Conservation (phyloP, 2,888 invertebrate genomes). For the Xestia sexstrigata region DNA sequence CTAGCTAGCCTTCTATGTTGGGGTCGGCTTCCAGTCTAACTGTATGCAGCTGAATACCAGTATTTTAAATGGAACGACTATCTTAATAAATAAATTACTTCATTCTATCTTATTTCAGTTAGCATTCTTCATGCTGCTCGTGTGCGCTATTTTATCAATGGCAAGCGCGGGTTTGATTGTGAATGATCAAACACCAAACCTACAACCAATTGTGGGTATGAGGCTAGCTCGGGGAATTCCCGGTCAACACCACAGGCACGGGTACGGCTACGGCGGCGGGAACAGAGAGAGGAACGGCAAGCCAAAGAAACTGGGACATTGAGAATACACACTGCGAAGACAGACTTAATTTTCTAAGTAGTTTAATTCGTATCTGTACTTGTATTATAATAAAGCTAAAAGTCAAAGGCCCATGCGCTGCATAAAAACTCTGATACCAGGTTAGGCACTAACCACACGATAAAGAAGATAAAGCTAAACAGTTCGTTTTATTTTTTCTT, state of each 20-base stretch:
- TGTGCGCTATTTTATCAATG: constrained; percentile 12
- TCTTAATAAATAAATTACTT: neutral
- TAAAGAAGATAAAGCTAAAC: neutral
- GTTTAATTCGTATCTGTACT: neutral
- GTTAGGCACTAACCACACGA: no score
- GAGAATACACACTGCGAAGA: neutral
- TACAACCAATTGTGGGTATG: neutral
- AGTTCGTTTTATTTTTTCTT: neutral
- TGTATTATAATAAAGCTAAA: neutral
- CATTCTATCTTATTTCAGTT: constrained; percentile 18
- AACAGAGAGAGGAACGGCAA: constrained; percentile 12
- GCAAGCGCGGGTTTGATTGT: neutral
- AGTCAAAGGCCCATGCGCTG: no score
- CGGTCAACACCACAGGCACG: constrained; percentile 24
- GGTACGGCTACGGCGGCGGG: constrained; percentile 13
- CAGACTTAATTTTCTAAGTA: neutral
- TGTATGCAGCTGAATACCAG: no score
- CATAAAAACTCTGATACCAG: no score
- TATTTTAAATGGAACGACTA: no score
- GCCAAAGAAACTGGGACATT: neutral
- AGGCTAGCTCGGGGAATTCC: constrained; percentile 27
- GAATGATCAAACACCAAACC: neutral
- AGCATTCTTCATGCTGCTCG: neutral
- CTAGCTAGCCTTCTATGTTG: neutral
- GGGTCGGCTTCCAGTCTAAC: neutral